These are phyloP conservation scores for Clitarchus hookeri DNA, from an alignment of 2,888 invertebrate species.

Conservation along the genomic window DNA sequence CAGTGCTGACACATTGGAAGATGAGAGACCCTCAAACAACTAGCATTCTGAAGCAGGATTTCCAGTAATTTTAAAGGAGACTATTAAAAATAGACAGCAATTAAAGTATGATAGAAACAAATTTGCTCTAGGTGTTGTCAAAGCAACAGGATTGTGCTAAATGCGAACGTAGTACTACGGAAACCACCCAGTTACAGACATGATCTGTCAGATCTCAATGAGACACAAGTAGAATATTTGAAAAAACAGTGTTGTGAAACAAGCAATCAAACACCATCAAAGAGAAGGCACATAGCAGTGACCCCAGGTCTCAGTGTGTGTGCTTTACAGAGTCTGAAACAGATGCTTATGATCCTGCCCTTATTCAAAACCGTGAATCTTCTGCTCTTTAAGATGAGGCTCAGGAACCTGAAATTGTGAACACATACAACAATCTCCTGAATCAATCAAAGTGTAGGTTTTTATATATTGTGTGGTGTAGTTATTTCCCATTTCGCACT, in stretches of 20 bases:
- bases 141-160: background rate
- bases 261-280: background rate
- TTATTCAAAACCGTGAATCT: background rate
- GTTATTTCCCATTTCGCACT: too few relatives aligned
- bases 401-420: too few relatives aligned
- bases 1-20: background rate
- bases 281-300: background rate
- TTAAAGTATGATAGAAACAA: background rate
- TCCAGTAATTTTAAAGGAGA: background rate
- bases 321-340: background rate
- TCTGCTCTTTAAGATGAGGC: too few relatives aligned
- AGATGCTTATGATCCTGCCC: background rate
- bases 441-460: slow-evolving; percentile 11
- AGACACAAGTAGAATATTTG: background rate
- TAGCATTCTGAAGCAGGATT: background rate
- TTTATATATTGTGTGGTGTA: too few relatives aligned
- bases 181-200: background rate
- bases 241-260: background rate
- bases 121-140: background rate
- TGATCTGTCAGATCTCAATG: background rate
- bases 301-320: background rate
- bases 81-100: background rate
- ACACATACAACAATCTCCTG: background rate
- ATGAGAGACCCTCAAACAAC: background rate
- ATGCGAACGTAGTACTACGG: background rate